Conservation (phyloP, 2,888 invertebrate species). For the Norana najaformis region DNA sequence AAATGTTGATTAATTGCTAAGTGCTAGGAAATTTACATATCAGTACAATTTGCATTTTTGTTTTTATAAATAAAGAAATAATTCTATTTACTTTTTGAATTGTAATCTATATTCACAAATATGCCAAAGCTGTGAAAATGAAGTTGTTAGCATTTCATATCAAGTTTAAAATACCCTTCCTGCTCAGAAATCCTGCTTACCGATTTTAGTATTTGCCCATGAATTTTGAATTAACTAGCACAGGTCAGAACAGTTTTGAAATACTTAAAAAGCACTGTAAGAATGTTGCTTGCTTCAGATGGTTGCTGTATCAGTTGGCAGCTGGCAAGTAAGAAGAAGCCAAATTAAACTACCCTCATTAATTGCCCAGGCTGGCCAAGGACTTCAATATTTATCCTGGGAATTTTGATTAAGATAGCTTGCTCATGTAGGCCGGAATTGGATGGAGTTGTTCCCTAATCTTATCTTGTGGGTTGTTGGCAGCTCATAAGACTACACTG, state of each 20-base stretch:
- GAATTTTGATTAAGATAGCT: neutral
- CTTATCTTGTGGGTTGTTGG: neutral
- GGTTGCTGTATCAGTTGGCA: neutral
- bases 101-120: neutral
- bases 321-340: neutral
- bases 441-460: neutral
- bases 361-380: neutral
- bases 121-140: neutral
- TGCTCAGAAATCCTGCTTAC: neutral
- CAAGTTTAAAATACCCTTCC: neutral
- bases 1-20: too few species aligned
- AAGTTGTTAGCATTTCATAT: neutral
- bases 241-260: neutral
- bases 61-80: neutral
- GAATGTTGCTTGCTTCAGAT: too few species aligned
- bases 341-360: neutral
- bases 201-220: too few species aligned
- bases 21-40: neutral
- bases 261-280: too few species aligned
- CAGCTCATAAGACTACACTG: neutral
- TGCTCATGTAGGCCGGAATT: too few species aligned
- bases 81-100: neutral
- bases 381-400: neutral
- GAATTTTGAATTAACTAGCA: too few species aligned
- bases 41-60: neutral